phyloP scores from a whole-genome alignment of 2,113 vertebrate species.

The Pituophis catenifer region DNA sequence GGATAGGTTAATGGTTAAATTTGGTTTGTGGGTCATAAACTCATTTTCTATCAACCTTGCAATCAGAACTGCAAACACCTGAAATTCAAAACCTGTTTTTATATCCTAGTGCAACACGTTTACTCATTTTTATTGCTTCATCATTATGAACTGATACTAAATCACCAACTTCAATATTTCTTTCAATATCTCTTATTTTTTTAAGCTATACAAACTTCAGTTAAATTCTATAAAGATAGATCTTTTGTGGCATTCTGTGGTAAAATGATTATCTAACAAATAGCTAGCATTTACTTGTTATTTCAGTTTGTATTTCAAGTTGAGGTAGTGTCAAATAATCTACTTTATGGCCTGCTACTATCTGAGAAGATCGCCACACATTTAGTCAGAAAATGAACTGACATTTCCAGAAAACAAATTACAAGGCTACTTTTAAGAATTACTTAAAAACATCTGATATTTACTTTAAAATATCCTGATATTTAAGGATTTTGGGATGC shows the following conservation, averaged over 20 bases:
- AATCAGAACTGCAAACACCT: not conserved
- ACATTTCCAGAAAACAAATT: not conserved
- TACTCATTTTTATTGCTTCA: not conserved
- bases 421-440: not conserved
- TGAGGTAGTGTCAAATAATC: not conserved
- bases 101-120: not conserved
- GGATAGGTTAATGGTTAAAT: not conserved
- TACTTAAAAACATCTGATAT: not conserved
- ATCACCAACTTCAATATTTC: not conserved
- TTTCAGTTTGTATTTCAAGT: not conserved
- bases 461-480: not conserved
- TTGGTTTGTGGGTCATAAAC: not conserved
- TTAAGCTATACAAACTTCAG: not conserved
- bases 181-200: not conserved
- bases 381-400: not conserved
- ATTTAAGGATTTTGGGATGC: not conserved
- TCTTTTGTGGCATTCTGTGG: not conserved
- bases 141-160: slow-evolving; percentile 9
- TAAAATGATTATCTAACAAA: not conserved
- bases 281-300: not conserved
- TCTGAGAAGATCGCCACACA: not conserved
- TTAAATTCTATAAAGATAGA: not conserved
- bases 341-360: not conserved
- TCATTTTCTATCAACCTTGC: not conserved
- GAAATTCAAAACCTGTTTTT: not conserved